Evolutionary conservation across 1,140 invertebrate species (phyloP), one percentile per base, ranked within the genome.

Genomic region (Dinoponera quadriceps): DNA sequence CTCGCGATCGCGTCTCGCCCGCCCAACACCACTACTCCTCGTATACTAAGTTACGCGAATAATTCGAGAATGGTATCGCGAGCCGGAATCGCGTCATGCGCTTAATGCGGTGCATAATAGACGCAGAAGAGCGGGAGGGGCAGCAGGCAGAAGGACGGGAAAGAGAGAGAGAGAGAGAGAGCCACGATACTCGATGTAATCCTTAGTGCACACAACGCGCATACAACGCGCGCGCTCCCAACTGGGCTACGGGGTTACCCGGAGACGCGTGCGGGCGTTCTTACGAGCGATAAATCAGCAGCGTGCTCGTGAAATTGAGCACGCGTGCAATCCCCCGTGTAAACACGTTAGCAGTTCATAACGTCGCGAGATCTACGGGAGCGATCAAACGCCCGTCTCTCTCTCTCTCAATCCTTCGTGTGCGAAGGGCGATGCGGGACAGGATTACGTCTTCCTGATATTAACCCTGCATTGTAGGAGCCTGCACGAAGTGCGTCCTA

Each of bases 151-250:
- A 9, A 7, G 38, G 11, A 44, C 38, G 9, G 38, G 38, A 9
- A 9, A 44, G 7, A 44, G 38, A 44, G 38, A 44, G 38, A 44
- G 38, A 44, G 38, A 11, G 49, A 27, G 55, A 38, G 49, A 33
- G 51, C 27, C 33, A 80, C 75, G 69, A 55, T 65, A 85, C 75
- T 72, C 78, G 88, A 71, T 90, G 90, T 89, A 91, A 90, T 91
- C 90, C 89, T 89, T 89, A 89, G 73, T 90, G 88, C 84, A 85
- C 83, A 85, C 82, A 74, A n/a, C 51, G 25, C 27, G 65, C 75
- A 57, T 59, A 69, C 54, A 54, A 77, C 27, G 29, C 11, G 20
- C 71, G 66, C 73, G 55, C 20, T 49, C 33, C 29, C 75, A 71
- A 80, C 38, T 71, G 75, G 63, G 75, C 65, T 80, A 57, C 33